Evolutionary conservation across 2,888 invertebrate species (phyloP), one percentile per base, ranked within the genome.

Genomic region (Mimachlamys varia): DNA sequence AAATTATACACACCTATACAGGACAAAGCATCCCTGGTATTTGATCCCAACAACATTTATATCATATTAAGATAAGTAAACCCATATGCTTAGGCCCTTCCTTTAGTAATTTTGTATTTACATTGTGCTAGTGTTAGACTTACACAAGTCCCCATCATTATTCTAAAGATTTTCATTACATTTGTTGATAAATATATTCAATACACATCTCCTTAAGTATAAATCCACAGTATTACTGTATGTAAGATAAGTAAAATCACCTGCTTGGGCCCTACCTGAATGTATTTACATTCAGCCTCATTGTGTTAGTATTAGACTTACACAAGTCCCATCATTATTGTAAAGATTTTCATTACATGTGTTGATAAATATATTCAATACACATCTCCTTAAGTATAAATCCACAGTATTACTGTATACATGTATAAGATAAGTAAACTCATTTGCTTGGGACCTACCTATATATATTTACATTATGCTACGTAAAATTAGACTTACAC

Each of bases 1-100:
- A 27, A 5, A 62, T 62, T 27, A 76, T 76, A 76, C 76, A 76
- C 76, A 76, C 76, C 76, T 76, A 27, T 76, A 58, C 19, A 76
- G 5, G 33, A 76, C 27, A 33, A 76, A 33, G 76, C 19, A 76
- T 76, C 76, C 15, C 33, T 1, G 76, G 76, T 22, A 76, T 76
- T 76, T 76, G 76, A 76, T 76, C 76, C 33, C 76, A 33, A 33
- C 76, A 27, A 76, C 76, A 27, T 76, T 33, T 33, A 76, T 33
- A 33, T 76, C 22, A 12, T 13, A 76, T 33, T 76, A 33, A 33
- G 76, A 76, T 76, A 76, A 76, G 76, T 76, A 27, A 76, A 7
- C 33, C 27, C 76, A 76, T 76, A 27, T 76, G 76, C 1, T 12
- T 76, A 7, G 76, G 76, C 27, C 27, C 76, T 33, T 33, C 13